Conservation (phyloP, 2,797 vertebrate genomes). For the Crocodylus rhombifer region DNA sequence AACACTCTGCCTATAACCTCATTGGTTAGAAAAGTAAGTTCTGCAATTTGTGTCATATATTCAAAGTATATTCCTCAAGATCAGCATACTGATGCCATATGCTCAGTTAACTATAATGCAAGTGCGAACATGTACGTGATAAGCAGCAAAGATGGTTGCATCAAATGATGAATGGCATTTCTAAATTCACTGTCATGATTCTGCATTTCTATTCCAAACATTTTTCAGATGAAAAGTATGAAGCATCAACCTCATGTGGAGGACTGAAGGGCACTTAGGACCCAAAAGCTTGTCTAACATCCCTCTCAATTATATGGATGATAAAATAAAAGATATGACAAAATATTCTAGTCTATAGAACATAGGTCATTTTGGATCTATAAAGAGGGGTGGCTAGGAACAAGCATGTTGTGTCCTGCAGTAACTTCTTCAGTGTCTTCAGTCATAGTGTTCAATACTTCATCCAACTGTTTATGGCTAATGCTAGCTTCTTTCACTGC, state of each 20-base stretch:
- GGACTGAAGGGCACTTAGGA: too few relatives aligned
- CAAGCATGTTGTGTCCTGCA: background rate
- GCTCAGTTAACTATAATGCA: conserved; percentile 93
- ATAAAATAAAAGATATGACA: too few relatives aligned
- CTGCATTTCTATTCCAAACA: background rate
- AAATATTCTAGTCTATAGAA: background rate
- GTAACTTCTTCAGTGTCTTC: background rate
- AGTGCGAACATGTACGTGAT: conserved; percentile 95
- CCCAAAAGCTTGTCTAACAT: too few relatives aligned
- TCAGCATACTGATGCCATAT: conserved; percentile 97
- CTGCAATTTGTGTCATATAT: too few relatives aligned
- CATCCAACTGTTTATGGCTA: background rate
- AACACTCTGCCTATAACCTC: background rate
- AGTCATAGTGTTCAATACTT: background rate
- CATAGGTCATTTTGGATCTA: background rate
- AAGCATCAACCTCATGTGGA: background rate
- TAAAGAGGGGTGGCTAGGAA: background rate
- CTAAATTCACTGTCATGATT: conserved; percentile 77
- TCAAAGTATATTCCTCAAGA: conserved; percentile 84
- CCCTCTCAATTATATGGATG: too few relatives aligned
- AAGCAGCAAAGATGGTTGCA: conserved; percentile 97
- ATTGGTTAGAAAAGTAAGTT: background rate
- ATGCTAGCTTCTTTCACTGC: background rate
- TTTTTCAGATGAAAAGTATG: background rate
- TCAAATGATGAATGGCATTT: conserved; percentile 98